Evolutionary conservation across 1,140 invertebrate genomes (phyloP).

Genomic region (Dinothrombium tinctorium): DNA sequence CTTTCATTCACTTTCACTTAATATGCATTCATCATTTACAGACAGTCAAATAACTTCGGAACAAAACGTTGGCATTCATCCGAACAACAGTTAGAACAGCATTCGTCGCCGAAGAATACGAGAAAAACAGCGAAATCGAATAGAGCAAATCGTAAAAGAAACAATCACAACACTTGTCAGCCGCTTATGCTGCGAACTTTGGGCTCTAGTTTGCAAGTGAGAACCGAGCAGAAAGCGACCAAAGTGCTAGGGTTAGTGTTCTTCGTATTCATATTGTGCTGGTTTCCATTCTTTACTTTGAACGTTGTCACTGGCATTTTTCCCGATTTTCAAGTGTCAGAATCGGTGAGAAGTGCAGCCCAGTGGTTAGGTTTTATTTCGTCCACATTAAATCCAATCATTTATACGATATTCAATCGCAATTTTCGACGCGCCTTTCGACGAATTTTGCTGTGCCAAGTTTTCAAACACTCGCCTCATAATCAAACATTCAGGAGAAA

Average conservation of each 20-base stretch:
- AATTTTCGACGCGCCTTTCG: conserved; percentile 73
- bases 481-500: too few relatives aligned
- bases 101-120: too few relatives aligned
- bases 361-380: conserved; percentile 64
- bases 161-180: neutral
- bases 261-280: conserved; percentile 73
- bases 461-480: neutral
- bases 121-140: too few relatives aligned
- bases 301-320: conserved; percentile 57
- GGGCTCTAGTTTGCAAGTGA: conserved; percentile 13
- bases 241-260: conserved; percentile 78
- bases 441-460: conserved; percentile 48
- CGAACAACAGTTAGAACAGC: too few relatives aligned
- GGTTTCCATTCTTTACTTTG: conserved; percentile 76
- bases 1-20: too few relatives aligned
- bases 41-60: too few relatives aligned
- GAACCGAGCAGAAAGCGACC: conserved; percentile 65
- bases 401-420: conserved; percentile 85
- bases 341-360: conserved; percentile 37
- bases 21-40: too few relatives aligned
- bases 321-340: conserved; percentile 36
- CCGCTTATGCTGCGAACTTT: conserved; percentile 7
- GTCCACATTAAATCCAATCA: conserved; percentile 65
- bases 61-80: too few relatives aligned
- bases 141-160: too few relatives aligned